These are phyloP conservation scores for Parnassius orleans DNA, from an alignment of 2,888 invertebrate genomes.

Conservation along the genomic window DNA sequence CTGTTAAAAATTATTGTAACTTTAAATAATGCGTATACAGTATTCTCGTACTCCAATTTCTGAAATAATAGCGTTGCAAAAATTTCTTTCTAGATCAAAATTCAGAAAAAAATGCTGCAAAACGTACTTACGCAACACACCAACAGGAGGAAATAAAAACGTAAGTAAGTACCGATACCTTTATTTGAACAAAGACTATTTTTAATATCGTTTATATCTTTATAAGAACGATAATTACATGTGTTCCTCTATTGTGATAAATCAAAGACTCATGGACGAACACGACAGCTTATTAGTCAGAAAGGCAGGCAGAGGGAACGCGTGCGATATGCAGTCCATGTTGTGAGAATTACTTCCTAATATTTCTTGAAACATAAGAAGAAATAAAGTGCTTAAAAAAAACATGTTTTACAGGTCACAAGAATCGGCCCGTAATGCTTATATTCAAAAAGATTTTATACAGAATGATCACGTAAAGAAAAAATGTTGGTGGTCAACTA, in stretches of 20 bases:
- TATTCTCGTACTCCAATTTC: no score
- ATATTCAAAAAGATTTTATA: slow-evolving; percentile 31
- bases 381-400: slow-evolving; percentile 7
- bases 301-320: slow-evolving; percentile 39
- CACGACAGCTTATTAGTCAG: slow-evolving; percentile 53
- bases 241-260: slow-evolving; percentile 37
- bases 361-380: slow-evolving; percentile 8
- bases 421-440: slow-evolving; percentile 28
- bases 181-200: slow-evolving; percentile 34
- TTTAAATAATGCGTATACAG: no score
- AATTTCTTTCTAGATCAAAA: slow-evolving; percentile 13
- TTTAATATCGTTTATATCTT: slow-evolving; percentile 35
- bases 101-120: slow-evolving; percentile 46
- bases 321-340: slow-evolving; percentile 38
- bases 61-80: background rate
- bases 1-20: no score
- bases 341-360: slow-evolving; percentile 40
- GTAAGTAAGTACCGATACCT: slow-evolving; percentile 55
- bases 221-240: slow-evolving; percentile 35
- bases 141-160: slow-evolving; percentile 52
- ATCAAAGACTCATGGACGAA: slow-evolving; percentile 58
- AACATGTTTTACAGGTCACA: slow-evolving; percentile 29
- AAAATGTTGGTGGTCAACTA: slow-evolving; percentile 30
- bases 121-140: slow-evolving; percentile 49
- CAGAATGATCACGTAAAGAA: slow-evolving; percentile 32